Evolutionary conservation across 1,140 invertebrate species (phyloP).

Genomic region (Habropoda laboriosa): DNA sequence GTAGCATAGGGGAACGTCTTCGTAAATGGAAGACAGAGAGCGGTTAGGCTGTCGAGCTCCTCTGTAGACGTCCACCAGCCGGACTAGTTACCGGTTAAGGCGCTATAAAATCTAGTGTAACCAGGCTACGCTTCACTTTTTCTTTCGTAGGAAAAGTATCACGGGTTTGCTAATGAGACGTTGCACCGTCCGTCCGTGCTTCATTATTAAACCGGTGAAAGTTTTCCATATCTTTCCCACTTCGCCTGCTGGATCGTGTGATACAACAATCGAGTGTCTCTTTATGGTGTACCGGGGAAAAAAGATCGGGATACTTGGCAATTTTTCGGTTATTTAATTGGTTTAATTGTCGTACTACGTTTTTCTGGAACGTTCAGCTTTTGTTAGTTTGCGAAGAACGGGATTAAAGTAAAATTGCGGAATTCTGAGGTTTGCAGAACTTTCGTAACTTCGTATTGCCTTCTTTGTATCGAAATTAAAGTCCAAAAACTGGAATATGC

Average conservation of each 20-base stretch:
- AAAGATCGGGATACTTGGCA: no score
- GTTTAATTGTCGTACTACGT: no score
- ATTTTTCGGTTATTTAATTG: no score
- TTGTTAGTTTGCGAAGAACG: no score
- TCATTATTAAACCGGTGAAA: conserved; percentile 30
- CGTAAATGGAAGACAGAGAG: conserved; percentile 68
- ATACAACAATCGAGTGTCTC: not conserved
- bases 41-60: conserved; percentile 61
- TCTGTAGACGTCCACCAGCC: conserved; percentile 65
- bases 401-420: no score
- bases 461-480: no score
- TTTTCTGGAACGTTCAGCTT: no score
- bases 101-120: conserved; percentile 74
- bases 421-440: no score
- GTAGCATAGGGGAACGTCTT: conserved; percentile 55
- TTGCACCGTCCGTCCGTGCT: not conserved
- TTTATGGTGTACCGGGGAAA: no score
- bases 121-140: conserved; percentile 68
- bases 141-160: conserved; percentile 65
- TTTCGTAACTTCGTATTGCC: no score
- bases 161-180: conserved; percentile 29
- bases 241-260: no score
- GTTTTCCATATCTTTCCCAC: not conserved
- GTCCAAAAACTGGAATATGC: no score
- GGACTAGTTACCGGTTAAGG: conserved; percentile 77